These are phyloP conservation scores for Lineus longissimus DNA, from an alignment of 1,140 invertebrate genomes.

Conservation along the genomic window DNA sequence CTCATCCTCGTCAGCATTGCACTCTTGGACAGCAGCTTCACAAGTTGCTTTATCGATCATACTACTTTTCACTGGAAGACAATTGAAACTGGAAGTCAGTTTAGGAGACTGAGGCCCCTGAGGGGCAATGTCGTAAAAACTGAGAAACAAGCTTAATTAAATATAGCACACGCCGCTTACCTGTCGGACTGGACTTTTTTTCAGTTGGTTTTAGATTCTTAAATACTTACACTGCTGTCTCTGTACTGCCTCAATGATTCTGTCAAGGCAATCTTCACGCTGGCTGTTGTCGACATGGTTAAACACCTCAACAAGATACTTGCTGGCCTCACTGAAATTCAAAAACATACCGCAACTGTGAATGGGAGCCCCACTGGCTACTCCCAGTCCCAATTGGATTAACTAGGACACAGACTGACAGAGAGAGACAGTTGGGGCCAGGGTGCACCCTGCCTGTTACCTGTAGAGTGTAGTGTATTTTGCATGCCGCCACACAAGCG, in stretches of 20 bases:
- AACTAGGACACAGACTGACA: too few species aligned
- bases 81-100: not conserved
- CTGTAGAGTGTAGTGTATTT: too few species aligned
- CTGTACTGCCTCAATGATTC: slow-evolving; percentile 65
- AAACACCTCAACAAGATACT: slow-evolving; percentile 60
- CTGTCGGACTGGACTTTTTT: not conserved
- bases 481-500: too few species aligned
- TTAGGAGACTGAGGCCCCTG: not conserved
- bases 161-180: not conserved
- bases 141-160: not conserved
- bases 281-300: slow-evolving; percentile 55
- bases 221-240: slow-evolving; percentile 58
- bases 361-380: too few species aligned
- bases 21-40: slow-evolving; percentile 68
- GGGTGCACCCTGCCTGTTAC: too few species aligned
- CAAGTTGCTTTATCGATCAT: slow-evolving; percentile 70
- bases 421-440: too few species aligned
- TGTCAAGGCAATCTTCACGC: slow-evolving; percentile 61
- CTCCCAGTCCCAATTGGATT: too few species aligned
- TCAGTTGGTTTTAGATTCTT: not conserved
- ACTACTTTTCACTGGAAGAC: slow-evolving; percentile 50
- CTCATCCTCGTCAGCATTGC: slow-evolving; percentile 67
- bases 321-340: slow-evolving; percentile 61
- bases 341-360: too few species aligned
- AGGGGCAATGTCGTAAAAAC: not conserved